Evolutionary conservation across 2,113 vertebrate genomes (phyloP), one percentile per base, ranked within the genome.

Genomic region (crab-eating macaque (Macaca fascicularis)): DNA sequence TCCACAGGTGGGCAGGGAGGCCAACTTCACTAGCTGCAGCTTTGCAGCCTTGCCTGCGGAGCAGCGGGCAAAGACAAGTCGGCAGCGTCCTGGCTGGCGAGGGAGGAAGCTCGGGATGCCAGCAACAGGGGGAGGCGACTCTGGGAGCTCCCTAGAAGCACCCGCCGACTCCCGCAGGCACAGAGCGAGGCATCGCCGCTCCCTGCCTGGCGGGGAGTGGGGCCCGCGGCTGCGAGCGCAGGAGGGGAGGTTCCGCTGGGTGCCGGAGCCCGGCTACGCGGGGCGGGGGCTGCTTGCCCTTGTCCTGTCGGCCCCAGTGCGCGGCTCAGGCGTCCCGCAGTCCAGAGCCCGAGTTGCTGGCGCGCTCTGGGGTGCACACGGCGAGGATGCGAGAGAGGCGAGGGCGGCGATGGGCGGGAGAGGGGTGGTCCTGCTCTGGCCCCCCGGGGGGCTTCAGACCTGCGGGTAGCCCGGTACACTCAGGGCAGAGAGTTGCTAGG

Each of bases 401-500:
- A 87, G 88, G 80, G 55, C 48, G 40, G 57, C 14, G 50, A 64
- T 32, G 79, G 69, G 55, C 52, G 35, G 89, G 52, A 38, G 82
- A 64, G 93, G 43, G 50, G 72, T 64, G 89, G 84, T 95, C 88
- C 82, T 52, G 84, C 48, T 83, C 70, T 0, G 25, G 72, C 50
- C 78, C 86, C 59, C 6, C 14, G 50, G 90, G n/a, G 83, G 75
- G 57, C 84, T 95, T 48, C 19, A 30, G 4, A 55, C 25, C 55
- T 81, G 74, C 25, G 0, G 23, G 27, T 59, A 55, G 57, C 88
- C 35, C 40, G 75, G 61, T 25, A 40, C 57, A 3, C 85, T 78
- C 25, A 0, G 13, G 82, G 81, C 90, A 38, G 3, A 27, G 72
- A 75, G 98, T 98, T 98, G 98, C 98, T 98, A 98, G 97, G 98